phyloP scores from a whole-genome alignment of 2,113 vertebrate species.

The Capricornis sumatraensis region DNA sequence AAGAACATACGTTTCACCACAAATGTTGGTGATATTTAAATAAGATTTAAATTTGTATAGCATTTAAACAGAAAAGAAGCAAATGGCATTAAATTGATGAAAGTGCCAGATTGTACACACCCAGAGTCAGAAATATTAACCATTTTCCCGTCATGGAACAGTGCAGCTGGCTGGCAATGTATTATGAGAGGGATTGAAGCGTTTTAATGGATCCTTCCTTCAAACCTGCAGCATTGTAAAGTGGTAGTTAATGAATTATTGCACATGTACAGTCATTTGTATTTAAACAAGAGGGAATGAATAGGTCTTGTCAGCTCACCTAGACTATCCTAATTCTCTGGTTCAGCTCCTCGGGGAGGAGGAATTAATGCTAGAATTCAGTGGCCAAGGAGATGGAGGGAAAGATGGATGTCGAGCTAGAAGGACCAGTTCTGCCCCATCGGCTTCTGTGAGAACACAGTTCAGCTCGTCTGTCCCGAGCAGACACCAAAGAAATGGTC shows the following conservation, averaged over 20 bases:
- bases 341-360: background rate
- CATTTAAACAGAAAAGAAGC: slow-evolving; percentile 66
- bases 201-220: slow-evolving; percentile 70
- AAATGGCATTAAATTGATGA: slow-evolving; percentile 70
- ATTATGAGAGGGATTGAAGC: slow-evolving; percentile 42
- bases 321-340: background rate
- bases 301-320: slow-evolving; percentile 61
- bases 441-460: rapidly evolving
- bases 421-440: background rate
- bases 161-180: slow-evolving; percentile 51
- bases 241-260: slow-evolving; percentile 76
- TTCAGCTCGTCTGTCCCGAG: background rate
- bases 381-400: too few species aligned
- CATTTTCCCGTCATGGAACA: background rate
- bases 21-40: slow-evolving; percentile 69
- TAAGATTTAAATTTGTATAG: slow-evolving; percentile 67
- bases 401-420: background rate
- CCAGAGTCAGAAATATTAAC: slow-evolving; percentile 50
- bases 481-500: rapidly evolving
- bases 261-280: slow-evolving; percentile 18
- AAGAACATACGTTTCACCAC: slow-evolving; percentile 57
- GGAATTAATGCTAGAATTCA: rapidly evolving
- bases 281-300: slow-evolving; percentile 67
- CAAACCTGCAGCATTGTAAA: slow-evolving; percentile 35
- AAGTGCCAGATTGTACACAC: slow-evolving; percentile 24